Percentiles rank a stretch among this genome's conserved stretches.
phyloP scores from a whole-genome alignment of 2,888 invertebrate species.

The Polia nebulosa region DNA sequence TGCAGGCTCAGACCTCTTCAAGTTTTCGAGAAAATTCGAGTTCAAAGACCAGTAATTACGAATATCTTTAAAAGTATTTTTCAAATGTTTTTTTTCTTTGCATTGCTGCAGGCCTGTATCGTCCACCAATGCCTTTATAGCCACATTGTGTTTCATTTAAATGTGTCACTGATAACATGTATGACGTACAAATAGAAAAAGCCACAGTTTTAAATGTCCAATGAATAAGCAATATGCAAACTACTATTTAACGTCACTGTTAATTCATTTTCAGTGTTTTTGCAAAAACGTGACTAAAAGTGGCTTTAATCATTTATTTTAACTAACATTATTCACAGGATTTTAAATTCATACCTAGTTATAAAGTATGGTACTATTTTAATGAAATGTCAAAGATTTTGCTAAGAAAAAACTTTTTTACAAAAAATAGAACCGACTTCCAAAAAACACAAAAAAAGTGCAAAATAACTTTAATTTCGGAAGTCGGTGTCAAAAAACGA shows the following conservation, averaged over 20 bases:
- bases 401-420: no score
- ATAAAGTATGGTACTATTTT: no score
- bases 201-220: slow-evolving; percentile 30
- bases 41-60: not conserved
- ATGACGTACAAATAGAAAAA: slow-evolving; percentile 48
- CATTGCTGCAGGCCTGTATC: slow-evolving; percentile 1
- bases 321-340: not conserved
- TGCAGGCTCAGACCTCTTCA: no score
- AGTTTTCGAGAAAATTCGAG: no score
- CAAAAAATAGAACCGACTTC: no score
- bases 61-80: not conserved
- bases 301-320: not conserved
- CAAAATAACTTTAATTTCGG: no score
- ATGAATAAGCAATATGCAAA: slow-evolving; percentile 54
- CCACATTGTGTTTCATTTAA: slow-evolving; percentile 44
- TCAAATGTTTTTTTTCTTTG: not conserved
- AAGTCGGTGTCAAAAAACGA: no score
- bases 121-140: slow-evolving; percentile 11
- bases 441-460: no score
- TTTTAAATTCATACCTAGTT: not conserved
- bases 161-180: slow-evolving; percentile 58
- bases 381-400: no score
- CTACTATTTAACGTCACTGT: slow-evolving; percentile 44
- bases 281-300: not conserved
- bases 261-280: slow-evolving; percentile 48